A percentile compares a stretch with the other conserved stretches of the same genome.
Conservation (phyloP, 2,113 vertebrate genomes). For the Prolemur simus region DNA sequence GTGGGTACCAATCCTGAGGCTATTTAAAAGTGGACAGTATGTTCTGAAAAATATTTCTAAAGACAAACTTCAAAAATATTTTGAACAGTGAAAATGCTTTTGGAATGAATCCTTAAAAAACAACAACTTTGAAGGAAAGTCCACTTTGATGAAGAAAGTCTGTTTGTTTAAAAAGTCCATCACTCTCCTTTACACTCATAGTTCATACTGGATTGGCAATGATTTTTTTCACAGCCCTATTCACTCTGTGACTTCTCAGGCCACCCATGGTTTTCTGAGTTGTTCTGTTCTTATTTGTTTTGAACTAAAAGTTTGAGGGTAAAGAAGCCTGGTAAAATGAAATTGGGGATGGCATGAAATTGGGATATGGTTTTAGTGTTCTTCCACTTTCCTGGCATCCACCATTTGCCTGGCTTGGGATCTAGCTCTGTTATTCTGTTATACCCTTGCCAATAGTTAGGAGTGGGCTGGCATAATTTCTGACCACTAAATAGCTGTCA, state of each 20-base stretch:
- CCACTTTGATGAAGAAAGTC: neutral
- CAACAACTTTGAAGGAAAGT: neutral
- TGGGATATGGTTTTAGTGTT: neutral
- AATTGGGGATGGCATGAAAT: neutral
- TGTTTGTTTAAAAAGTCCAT: neutral
- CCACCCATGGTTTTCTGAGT: neutral
- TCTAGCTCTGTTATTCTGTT: neutral
- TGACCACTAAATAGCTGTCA: neutral
- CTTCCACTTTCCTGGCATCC: neutral
- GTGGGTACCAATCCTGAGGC: neutral
- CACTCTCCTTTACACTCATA: neutral
- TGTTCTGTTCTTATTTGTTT: neutral
- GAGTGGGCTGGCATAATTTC: neutral
- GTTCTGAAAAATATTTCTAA: neutral
- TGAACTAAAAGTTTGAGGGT: neutral
- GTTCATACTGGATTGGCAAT: neutral
- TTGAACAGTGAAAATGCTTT: neutral
- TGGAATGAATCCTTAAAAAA: neutral
- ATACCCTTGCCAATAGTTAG: neutral
- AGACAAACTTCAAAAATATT: neutral
- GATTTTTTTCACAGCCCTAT: neutral
- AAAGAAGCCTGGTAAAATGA: neutral
- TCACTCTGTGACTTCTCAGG: neutral
- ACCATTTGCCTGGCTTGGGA: neutral
- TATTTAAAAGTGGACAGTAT: neutral